These are phyloP conservation scores for Lithophane socia DNA, from an alignment of 2,888 invertebrate species.

Conservation along the genomic window DNA sequence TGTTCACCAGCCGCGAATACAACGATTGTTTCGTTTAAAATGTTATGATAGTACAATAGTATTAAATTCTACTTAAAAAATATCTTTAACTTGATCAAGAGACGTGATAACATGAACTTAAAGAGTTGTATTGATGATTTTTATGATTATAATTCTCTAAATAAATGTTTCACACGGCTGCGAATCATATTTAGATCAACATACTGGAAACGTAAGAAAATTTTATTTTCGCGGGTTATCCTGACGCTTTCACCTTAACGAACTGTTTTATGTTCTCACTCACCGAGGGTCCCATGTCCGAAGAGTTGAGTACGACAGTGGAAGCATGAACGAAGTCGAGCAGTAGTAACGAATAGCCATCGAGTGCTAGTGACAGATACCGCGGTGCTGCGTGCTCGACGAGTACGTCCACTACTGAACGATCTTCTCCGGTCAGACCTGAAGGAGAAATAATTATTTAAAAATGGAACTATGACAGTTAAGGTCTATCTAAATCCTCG, in stretches of 20 bases:
- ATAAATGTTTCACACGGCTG: too few relatives aligned
- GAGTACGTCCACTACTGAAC: conserved; percentile 94
- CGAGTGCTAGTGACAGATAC: conserved; percentile 96
- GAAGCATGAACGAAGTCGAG: conserved; percentile 97
- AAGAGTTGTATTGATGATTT: too few relatives aligned
- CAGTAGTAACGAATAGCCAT: conserved; percentile 96
- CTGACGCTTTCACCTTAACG: too few relatives aligned
- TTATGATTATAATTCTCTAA: too few relatives aligned
- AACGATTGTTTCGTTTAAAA: not conserved
- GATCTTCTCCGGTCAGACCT: conserved; percentile 92
- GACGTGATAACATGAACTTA: too few relatives aligned
- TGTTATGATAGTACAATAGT: not conserved
- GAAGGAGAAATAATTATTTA: conserved; percentile 43
- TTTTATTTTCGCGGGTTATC: too few relatives aligned
- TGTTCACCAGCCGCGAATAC: not conserved
- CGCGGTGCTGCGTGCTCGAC: conserved; percentile 96
- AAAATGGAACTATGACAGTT: not conserved
- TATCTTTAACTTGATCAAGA: not conserved
- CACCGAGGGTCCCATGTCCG: conserved; percentile 92
- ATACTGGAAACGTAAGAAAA: too few relatives aligned
- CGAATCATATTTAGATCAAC: too few relatives aligned
- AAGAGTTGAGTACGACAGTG: conserved; percentile 95
- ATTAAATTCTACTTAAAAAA: too few relatives aligned
- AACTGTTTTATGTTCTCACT: conserved; percentile 2
- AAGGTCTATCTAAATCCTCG: too few relatives aligned